These are phyloP conservation scores for Glyphotaelius pellucidus DNA, from an alignment of 2,888 invertebrate species.

Conservation along the genomic window DNA sequence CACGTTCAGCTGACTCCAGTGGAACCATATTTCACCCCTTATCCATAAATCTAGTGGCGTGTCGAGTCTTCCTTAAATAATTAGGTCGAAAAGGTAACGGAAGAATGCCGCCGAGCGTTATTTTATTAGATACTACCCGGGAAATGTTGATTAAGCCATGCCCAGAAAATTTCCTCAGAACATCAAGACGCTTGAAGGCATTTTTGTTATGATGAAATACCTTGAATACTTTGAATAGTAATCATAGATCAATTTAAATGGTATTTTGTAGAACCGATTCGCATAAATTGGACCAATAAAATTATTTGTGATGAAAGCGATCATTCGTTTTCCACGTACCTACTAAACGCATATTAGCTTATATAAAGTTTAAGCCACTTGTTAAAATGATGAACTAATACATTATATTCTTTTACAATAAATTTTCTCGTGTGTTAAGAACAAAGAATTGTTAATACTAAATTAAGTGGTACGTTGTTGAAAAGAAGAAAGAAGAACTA, in stretches of 20 bases:
- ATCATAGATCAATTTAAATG: not conserved
- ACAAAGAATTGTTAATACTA: too few species aligned
- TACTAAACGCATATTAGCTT: too few species aligned
- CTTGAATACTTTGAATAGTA: not conserved
- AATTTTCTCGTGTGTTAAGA: too few species aligned
- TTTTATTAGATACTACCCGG: slow-evolving; percentile 21
- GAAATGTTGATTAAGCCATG: slow-evolving; percentile 20
- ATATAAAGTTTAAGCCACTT: too few species aligned
- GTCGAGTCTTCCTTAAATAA: slow-evolving; percentile 24
- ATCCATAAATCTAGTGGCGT: slow-evolving; percentile 46
- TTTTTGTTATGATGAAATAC: not conserved
- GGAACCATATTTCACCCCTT: not conserved
- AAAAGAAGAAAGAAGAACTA: too few species aligned
- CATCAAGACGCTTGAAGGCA: not conserved
- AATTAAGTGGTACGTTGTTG: too few species aligned
- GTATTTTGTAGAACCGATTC: too few species aligned
- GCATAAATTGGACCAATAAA: too few species aligned
- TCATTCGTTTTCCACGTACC: too few species aligned
- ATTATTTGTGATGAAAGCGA: too few species aligned
- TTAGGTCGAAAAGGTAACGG: slow-evolving; percentile 32
- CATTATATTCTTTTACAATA: too few species aligned
- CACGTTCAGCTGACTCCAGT: not conserved
- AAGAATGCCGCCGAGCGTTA: slow-evolving; percentile 12
- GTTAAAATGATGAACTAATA: too few species aligned
- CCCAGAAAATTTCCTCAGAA: not conserved